Evolutionary conservation across 1,140 invertebrate species (phyloP).

Genomic region (Anastrepha obliqua): DNA sequence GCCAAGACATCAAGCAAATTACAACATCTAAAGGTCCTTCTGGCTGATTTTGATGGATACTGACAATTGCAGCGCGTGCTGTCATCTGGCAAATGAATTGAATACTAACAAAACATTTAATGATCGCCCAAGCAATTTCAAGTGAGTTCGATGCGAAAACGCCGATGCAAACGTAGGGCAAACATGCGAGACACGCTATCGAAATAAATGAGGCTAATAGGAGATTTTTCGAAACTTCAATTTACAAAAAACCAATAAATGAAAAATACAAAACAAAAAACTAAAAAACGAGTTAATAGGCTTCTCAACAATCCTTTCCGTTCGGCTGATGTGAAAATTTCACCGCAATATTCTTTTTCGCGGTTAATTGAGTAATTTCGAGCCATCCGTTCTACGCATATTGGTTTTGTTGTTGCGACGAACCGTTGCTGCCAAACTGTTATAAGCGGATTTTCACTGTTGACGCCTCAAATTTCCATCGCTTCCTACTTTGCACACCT

Average conservation of each 20-base stretch:
- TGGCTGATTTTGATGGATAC: conserved; percentile 17
- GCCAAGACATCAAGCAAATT: conserved; percentile 58
- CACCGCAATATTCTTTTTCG: too few species aligned
- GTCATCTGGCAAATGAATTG: conserved; percentile 73
- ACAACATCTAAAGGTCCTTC: conserved; percentile 55
- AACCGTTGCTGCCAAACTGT: conserved; percentile 35
- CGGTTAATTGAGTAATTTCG: background rate
- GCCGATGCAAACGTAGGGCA: background rate
- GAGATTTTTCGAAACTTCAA: background rate
- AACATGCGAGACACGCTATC: conserved; percentile 13
- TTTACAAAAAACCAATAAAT: background rate
- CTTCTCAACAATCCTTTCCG: background rate
- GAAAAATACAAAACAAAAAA: background rate
- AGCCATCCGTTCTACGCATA: background rate
- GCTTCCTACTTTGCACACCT: conserved; percentile 31
- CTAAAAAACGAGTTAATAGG: background rate
- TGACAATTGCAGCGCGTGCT: conserved; percentile 53
- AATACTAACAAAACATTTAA: conserved; percentile 50
- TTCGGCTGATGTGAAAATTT: background rate
- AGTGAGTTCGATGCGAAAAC: background rate
- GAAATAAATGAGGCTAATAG: background rate
- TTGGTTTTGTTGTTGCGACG: background rate
- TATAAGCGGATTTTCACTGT: conserved; percentile 73
- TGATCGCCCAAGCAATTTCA: conserved; percentile 39
- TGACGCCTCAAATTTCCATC: conserved; percentile 71